Conservation (phyloP, 2,797 vertebrate species). For the Melanotaenia maccullochi region DNA sequence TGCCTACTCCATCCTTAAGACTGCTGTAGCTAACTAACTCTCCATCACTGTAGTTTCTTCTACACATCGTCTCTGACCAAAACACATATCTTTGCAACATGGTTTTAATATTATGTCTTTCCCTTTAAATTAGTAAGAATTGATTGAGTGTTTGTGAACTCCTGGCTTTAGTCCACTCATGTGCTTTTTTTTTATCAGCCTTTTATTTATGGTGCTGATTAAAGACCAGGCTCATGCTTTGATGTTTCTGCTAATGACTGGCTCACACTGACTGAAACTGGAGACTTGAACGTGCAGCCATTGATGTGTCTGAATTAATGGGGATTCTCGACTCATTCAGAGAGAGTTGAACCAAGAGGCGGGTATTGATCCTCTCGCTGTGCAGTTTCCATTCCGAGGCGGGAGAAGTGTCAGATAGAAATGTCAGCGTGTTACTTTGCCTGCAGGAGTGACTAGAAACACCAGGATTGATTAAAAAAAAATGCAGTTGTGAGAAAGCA, state of each 20-base stretch:
- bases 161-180: background rate
- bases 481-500: slow-evolving; percentile 29
- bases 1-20: background rate
- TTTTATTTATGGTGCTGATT: slow-evolving; percentile 20
- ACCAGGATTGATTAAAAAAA: slow-evolving; percentile 41
- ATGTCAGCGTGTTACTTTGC: slow-evolving; percentile 62
- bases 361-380: slow-evolving; percentile 64
- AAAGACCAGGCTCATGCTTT: slow-evolving; percentile 3
- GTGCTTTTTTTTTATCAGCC: background rate
- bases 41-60: too few species aligned
- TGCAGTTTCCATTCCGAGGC: slow-evolving; percentile 44
- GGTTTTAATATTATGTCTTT: background rate
- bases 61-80: background rate
- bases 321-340: slow-evolving; percentile 40
- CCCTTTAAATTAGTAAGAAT: background rate
- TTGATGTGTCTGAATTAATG: slow-evolving; percentile 37
- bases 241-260: slow-evolving; percentile 19
- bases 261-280: slow-evolving; percentile 34
- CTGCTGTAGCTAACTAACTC: too few species aligned
- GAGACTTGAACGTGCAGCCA: slow-evolving; percentile 23
- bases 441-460: slow-evolving; percentile 40
- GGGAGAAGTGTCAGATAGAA: slow-evolving; percentile 64
- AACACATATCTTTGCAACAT: background rate
- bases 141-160: background rate
- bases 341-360: slow-evolving; percentile 51